Conservation (phyloP, 2,797 vertebrate species). For the Sebastes steindachneri region DNA sequence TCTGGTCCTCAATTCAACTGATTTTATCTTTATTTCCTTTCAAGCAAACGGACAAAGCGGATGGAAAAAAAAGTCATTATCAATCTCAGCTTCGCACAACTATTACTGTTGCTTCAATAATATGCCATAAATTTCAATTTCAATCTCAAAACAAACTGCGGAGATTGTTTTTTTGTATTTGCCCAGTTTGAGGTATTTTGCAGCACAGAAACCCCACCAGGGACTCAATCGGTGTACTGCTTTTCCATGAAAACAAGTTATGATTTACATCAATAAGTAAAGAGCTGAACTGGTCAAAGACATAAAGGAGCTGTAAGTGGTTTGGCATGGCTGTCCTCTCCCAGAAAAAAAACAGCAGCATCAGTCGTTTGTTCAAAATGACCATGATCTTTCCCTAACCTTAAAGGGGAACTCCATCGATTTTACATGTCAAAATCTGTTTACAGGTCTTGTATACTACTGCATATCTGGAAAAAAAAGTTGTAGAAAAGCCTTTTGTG, state of each 20-base stretch:
- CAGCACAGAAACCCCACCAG: background rate
- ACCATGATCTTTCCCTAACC: background rate
- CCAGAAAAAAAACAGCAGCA: background rate
- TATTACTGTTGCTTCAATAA: conserved; percentile 12
- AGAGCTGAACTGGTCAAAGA: conserved; percentile 27
- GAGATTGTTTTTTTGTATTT: conserved; percentile 31
- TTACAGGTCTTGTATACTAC: background rate
- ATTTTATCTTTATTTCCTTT: conserved; percentile 21
- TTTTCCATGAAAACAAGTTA: background rate
- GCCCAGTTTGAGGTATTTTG: conserved; percentile 18
- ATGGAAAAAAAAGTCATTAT: conserved; percentile 27
- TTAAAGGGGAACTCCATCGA: background rate
- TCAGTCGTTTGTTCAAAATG: conserved; percentile 9
- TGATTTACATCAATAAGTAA: conserved; percentile 22
- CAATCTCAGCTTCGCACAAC: background rate
- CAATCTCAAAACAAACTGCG: conserved; percentile 22
- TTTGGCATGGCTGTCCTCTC: background rate
- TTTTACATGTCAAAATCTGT: background rate
- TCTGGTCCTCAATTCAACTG: conserved; percentile 6
- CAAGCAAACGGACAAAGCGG: background rate
- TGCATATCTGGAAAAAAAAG: background rate
- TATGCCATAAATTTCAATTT: conserved; percentile 25
- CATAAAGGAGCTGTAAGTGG: background rate
- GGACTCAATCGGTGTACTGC: background rate
- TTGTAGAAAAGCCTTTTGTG: no score